Conservation (phyloP, 2,888 invertebrate species). For the Apodemia mormo region DNA sequence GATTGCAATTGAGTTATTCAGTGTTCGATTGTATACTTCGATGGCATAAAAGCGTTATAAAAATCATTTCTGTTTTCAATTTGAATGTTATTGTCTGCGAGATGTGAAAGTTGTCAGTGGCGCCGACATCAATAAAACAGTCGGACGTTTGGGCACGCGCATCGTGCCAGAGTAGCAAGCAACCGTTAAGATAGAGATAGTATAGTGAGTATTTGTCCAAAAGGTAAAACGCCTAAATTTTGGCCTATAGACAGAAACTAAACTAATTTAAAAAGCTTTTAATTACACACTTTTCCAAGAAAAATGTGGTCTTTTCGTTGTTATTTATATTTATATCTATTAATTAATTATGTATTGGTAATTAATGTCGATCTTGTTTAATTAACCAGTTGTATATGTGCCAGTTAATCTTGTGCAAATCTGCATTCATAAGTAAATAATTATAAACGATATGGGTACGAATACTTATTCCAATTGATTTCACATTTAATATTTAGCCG, state of each 20-base stretch:
- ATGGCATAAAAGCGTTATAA: conserved; percentile 58
- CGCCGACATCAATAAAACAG: conserved; percentile 77
- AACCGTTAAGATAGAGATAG: conserved; percentile 45
- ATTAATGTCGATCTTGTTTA: too few relatives aligned
- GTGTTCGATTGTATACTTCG: conserved; percentile 50
- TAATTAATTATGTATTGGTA: too few relatives aligned
- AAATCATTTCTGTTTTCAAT: conserved; percentile 75
- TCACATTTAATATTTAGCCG: too few relatives aligned
- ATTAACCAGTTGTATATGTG: too few relatives aligned
- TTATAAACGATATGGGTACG: too few relatives aligned
- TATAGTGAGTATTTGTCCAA: neutral
- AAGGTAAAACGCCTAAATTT: neutral
- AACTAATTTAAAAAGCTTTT: neutral
- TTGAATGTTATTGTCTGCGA: conserved; percentile 75
- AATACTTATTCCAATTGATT: too few relatives aligned
- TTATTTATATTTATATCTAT: too few relatives aligned
- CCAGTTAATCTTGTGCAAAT: too few relatives aligned
- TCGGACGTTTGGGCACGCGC: conserved; percentile 62
- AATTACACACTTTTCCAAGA: too few relatives aligned
- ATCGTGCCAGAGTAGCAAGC: conserved; percentile 36
- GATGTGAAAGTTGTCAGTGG: conserved; percentile 77
- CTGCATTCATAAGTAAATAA: too few relatives aligned
- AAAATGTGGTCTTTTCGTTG: too few relatives aligned
- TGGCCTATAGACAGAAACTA: neutral
- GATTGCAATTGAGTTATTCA: conserved; percentile 55